Evolutionary conservation across 2,888 invertebrate genomes (phyloP).

Genomic region (Subacronicta megacephala): DNA sequence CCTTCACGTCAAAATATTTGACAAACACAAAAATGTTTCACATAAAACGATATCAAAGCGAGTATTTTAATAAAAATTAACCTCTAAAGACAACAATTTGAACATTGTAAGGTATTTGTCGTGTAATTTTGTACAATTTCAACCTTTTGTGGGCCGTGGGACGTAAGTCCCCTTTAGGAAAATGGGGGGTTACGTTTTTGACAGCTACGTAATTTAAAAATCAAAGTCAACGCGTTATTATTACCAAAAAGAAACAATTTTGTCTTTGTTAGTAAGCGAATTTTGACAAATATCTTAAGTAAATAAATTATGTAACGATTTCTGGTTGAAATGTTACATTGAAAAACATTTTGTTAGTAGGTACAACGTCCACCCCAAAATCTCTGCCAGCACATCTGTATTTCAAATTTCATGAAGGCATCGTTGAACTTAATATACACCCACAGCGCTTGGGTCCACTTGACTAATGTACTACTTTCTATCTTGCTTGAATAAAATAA

Average conservation of each 20-base stretch:
- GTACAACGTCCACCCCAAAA: too few relatives aligned
- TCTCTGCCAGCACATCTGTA: too few relatives aligned
- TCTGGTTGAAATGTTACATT: too few relatives aligned
- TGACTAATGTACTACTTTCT: too few relatives aligned
- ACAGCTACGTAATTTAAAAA: constrained; percentile 32
- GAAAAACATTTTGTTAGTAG: too few relatives aligned
- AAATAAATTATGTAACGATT: too few relatives aligned
- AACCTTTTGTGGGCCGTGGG: constrained; percentile 28
- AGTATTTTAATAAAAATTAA: constrained; percentile 54
- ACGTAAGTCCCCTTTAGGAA: constrained; percentile 2
- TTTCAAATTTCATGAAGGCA: too few relatives aligned
- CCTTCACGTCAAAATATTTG: constrained; percentile 16
- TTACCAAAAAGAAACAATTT: neutral
- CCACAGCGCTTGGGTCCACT: too few relatives aligned
- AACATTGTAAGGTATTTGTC: constrained; percentile 34
- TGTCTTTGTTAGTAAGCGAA: constrained; percentile 17
- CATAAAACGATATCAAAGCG: constrained; percentile 38
- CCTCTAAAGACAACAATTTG: constrained; percentile 38
- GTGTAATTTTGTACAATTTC: constrained; percentile 28
- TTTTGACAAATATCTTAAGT: too few relatives aligned
- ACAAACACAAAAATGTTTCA: constrained; percentile 32
- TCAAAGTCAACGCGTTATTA: constrained; percentile 10
- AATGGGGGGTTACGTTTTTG: constrained; percentile 22
- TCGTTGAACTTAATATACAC: too few relatives aligned
- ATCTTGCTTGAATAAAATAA: too few relatives aligned